These are phyloP conservation scores for Onychomys leucogaster DNA, from an alignment of 2,797 vertebrate species.

Conservation along the genomic window DNA sequence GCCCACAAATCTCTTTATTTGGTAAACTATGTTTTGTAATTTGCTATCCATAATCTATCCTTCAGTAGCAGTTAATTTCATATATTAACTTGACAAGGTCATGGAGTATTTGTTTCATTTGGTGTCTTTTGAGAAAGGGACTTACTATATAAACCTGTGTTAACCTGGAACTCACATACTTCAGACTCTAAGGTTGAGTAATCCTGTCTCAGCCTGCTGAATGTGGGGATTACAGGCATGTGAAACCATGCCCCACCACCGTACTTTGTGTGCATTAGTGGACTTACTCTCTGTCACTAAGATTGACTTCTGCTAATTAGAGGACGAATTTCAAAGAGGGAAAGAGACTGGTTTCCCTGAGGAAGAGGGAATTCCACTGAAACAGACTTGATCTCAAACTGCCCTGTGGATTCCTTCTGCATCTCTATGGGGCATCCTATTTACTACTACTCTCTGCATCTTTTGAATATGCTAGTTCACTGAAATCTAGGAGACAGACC, in stretches of 20 bases:
- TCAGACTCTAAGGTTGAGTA: too few species aligned
- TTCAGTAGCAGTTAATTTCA: neutral
- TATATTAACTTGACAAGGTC: too few species aligned
- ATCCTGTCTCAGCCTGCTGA: too few species aligned
- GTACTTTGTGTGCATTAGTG: neutral
- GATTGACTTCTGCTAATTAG: neutral
- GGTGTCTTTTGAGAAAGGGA: neutral
- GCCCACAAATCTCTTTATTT: neutral
- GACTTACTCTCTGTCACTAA: neutral
- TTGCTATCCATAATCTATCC: neutral
- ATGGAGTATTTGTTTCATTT: neutral
- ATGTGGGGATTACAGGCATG: neutral
- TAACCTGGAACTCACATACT: neutral
- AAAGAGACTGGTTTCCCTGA: neutral
- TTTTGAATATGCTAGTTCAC: neutral
- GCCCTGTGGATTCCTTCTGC: neutral
- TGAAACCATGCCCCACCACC: too few species aligned
- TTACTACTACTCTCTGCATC: neutral
- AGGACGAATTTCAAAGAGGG: neutral
- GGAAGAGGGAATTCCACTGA: neutral
- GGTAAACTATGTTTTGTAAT: neutral
- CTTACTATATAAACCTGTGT: neutral
- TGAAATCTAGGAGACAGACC: too few species aligned
- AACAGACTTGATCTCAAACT: neutral
- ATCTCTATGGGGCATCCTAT: neutral